Evolutionary conservation across 1,140 invertebrate genomes (phyloP), one percentile per base, ranked within the genome.

Genomic region (Neodiprion virginianus): DNA sequence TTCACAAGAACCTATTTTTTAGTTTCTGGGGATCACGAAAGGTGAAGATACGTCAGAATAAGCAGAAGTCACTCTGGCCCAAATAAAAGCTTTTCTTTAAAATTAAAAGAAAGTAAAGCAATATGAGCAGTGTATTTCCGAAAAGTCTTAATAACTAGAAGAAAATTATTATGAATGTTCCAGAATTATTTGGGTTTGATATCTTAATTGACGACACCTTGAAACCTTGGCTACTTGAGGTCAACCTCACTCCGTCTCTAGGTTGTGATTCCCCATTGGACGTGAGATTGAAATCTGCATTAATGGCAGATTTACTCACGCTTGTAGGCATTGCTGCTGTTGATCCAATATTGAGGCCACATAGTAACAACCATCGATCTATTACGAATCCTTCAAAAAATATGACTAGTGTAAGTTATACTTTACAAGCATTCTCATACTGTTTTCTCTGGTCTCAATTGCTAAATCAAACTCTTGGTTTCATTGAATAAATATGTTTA

Each of bases 171-270:
- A 69, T 74, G 12, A 70, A 69, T 71, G 23, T 89, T 81, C 79
- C 91, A 96, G 96, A 99, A 88, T 85, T 99, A 23, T 99, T 97
- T 86, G 97, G 97, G n/a, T 98, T 98, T 88, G 97, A 99, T 88
- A 96, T 98, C 76, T 86, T 99, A 17, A 93, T 99, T 69, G 97
- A 99, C 88, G 93, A 95, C 74, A 93, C 93, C 75, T 86, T 98
- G 74, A 97, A 97, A 85, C 97, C 97, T 0, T 99, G 97, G 97
- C 86, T 99, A 17, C 85, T 98, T 67, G 97, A 98, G 88, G 94
- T 97, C 9, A 99, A 99, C 87, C 88, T 99, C 3, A 98, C 96
- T 1, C 97, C 97, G 1, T 98, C 96, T 77, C 89, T 99, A 78
- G 96, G 96, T 71, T 97, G 97, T 85, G 96, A 98, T 88, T 96